These are phyloP conservation scores for Euwallacea fornicatus DNA, from an alignment of 1,140 invertebrate species.

Conservation along the genomic window DNA sequence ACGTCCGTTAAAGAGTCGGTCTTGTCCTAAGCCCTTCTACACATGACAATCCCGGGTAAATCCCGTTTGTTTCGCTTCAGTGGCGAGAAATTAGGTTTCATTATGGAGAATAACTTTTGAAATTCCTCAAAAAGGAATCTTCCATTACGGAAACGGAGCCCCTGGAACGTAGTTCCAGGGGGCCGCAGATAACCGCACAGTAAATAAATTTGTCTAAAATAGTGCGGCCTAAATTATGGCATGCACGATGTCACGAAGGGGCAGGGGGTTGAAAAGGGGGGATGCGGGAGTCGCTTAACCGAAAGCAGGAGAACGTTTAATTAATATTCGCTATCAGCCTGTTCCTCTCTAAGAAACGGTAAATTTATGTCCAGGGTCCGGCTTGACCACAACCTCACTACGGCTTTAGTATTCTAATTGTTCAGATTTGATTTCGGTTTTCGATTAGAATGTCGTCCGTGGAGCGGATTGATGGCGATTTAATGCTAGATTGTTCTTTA, in stretches of 20 bases:
- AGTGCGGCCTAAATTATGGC: constrained; percentile 33
- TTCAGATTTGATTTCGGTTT: constrained; percentile 34
- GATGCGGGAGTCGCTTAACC: neutral
- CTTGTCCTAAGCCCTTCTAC: constrained; percentile 37
- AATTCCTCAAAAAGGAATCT: too few species aligned
- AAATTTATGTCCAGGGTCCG: constrained; percentile 33
- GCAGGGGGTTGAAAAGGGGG: constrained; percentile 9
- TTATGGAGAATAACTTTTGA: too few species aligned
- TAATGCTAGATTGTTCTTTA: constrained; percentile 34
- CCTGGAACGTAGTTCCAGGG: too few species aligned
- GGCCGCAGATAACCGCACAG: neutral
- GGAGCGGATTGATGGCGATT: constrained; percentile 35
- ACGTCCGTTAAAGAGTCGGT: constrained; percentile 35
- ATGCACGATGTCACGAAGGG: constrained; percentile 27
- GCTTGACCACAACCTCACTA: constrained; percentile 27
- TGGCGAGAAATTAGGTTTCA: neutral
- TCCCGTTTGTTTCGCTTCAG: constrained; percentile 32
- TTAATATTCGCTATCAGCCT: constrained; percentile 34
- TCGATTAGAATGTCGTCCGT: constrained; percentile 33
- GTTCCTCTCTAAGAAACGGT: constrained; percentile 23
- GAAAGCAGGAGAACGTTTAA: constrained; percentile 24
- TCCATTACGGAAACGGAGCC: too few species aligned
- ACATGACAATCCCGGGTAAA: constrained; percentile 35
- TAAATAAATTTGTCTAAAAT: constrained; percentile 33
- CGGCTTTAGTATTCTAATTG: constrained; percentile 37